These are phyloP conservation scores for Lasioglossum oenotherae DNA, from an alignment of 2,888 invertebrate species.

Conservation along the genomic window DNA sequence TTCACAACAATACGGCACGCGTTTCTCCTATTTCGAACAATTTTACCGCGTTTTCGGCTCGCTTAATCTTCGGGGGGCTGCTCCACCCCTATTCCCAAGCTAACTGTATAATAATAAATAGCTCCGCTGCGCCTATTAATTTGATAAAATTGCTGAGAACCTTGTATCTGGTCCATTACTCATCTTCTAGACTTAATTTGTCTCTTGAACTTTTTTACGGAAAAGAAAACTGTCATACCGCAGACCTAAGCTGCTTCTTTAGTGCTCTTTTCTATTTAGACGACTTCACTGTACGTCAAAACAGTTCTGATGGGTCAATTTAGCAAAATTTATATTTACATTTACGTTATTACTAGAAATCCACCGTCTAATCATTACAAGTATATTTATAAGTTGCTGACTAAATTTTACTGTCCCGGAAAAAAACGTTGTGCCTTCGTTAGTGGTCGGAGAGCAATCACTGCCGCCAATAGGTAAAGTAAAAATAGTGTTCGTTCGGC, in stretches of 20 bases:
- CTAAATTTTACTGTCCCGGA: too few species aligned
- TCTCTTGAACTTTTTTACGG: not conserved
- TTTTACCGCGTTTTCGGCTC: slow-evolving; percentile 12
- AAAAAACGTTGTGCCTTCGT: too few species aligned
- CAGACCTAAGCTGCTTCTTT: not conserved
- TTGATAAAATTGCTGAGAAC: not conserved
- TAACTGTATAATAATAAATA: too few species aligned
- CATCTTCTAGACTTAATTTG: not conserved
- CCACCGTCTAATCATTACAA: not conserved
- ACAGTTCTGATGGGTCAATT: not conserved
- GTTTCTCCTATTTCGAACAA: slow-evolving; percentile 28
- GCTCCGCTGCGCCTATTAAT: not conserved
- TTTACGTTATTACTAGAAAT: not conserved
- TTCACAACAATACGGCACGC: slow-evolving; percentile 18
- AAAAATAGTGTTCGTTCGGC: not conserved
- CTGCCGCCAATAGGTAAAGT: not conserved
- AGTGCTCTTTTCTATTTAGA: not conserved
- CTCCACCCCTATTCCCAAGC: not conserved
- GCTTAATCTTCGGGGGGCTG: not conserved
- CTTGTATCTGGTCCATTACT: not conserved
- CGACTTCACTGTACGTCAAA: not conserved
- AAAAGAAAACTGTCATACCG: not conserved
- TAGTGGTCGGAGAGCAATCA: too few species aligned
- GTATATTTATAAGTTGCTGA: not conserved
- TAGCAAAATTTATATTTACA: not conserved